These are phyloP conservation scores for Cyanoderma ruficeps DNA, from an alignment of 2,113 vertebrate species.

Conservation along the genomic window DNA sequence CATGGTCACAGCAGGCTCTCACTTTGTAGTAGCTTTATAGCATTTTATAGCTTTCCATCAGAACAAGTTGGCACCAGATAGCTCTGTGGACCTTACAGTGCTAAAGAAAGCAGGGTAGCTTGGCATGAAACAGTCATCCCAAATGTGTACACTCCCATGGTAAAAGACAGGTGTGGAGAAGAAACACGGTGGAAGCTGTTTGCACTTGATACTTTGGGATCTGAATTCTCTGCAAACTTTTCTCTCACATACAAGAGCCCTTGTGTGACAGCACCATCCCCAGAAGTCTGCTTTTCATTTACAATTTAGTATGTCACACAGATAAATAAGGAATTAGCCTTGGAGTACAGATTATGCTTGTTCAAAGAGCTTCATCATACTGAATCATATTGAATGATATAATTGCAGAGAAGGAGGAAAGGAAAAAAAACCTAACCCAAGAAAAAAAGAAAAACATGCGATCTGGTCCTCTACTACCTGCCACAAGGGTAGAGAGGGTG, in stretches of 20 bases:
- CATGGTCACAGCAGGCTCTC: not conserved
- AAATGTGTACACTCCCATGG: not conserved
- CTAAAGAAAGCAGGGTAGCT: not conserved
- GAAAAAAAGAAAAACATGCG: not conserved
- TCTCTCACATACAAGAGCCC: not conserved
- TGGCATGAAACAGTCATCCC: not conserved
- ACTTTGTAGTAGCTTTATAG: not conserved
- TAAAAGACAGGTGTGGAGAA: not conserved
- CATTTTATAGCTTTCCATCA: slow-evolving; percentile 30
- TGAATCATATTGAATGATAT: not conserved
- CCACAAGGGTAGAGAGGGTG: not conserved
- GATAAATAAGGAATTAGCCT: not conserved
- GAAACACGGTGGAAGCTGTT: not conserved
- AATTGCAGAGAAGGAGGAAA: not conserved
- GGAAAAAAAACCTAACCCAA: not conserved
- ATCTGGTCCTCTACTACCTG: not conserved
- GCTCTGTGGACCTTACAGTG: not conserved
- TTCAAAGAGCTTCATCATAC: not conserved
- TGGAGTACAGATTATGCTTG: not conserved
- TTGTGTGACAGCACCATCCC: not conserved
- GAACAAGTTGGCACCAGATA: not conserved
- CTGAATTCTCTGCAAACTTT: not conserved
- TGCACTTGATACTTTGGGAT: not conserved
- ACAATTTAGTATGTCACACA: not conserved
- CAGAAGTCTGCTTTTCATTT: not conserved